Evolutionary conservation across 2,888 invertebrate species (phyloP).

Genomic region (Chrysina gloriosa): DNA sequence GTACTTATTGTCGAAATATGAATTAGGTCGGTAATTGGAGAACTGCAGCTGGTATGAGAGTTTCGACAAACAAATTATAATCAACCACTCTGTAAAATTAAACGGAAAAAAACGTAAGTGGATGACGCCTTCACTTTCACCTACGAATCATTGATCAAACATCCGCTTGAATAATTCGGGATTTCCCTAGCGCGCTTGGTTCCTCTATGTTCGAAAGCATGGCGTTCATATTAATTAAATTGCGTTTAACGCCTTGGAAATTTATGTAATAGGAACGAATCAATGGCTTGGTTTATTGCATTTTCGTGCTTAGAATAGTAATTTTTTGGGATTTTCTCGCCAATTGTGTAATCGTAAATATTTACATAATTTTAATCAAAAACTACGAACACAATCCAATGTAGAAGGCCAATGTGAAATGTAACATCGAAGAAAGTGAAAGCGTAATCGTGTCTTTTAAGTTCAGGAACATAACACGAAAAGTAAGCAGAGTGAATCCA

Average conservation of each 20-base stretch:
- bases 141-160: slow-evolving; percentile 39
- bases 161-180: slow-evolving; percentile 51
- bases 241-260: background rate
- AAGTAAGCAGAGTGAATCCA: background rate
- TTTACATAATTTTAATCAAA: too few relatives aligned
- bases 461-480: background rate
- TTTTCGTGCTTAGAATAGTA: too few relatives aligned
- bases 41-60: background rate
- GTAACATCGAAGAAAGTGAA: slow-evolving; percentile 23
- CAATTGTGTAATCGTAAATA: too few relatives aligned
- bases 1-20: slow-evolving; percentile 53
- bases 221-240: background rate
- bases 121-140: slow-evolving; percentile 49
- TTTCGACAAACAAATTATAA: background rate
- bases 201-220: background rate
- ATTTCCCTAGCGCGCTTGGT: slow-evolving; percentile 44
- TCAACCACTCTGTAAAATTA: slow-evolving; percentile 16
- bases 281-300: too few relatives aligned
- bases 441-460: slow-evolving; percentile 17
- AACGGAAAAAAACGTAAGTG: background rate
- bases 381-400: too few relatives aligned
- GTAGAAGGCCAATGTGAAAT: background rate
- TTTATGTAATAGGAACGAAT: background rate
- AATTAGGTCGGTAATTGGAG: slow-evolving; percentile 38
- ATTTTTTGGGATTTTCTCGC: too few relatives aligned